These are phyloP conservation scores for Callimico goeldii DNA, from an alignment of 2,797 vertebrate species.

Conservation along the genomic window DNA sequence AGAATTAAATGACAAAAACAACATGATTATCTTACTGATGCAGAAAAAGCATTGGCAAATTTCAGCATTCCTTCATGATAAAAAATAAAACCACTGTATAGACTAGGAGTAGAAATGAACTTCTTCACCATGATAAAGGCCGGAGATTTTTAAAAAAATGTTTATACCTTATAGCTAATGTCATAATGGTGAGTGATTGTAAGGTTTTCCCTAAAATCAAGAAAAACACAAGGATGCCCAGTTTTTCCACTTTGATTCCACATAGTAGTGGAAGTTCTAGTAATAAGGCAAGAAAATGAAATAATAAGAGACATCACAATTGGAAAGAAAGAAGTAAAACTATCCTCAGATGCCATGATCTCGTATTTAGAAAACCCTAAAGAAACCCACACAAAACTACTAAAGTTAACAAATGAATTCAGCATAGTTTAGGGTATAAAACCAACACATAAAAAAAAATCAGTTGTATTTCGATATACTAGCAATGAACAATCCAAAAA, in stretches of 20 bases:
- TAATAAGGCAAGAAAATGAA: neutral
- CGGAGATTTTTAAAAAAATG: neutral
- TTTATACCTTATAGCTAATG: neutral
- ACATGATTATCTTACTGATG: neutral
- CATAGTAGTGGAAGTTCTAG: neutral
- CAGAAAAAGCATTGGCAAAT: neutral
- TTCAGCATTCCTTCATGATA: neutral
- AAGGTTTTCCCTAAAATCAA: neutral
- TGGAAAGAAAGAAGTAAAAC: neutral
- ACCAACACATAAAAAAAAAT: neutral
- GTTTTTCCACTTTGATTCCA: neutral
- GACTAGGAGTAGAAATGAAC: neutral
- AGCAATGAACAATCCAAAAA: neutral
- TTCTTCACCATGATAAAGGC: neutral
- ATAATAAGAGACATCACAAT: neutral
- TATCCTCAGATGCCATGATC: neutral
- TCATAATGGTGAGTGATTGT: neutral
- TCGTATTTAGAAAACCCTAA: neutral
- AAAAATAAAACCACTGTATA: neutral
- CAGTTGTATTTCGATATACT: neutral
- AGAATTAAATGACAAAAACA: neutral
- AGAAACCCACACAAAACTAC: neutral
- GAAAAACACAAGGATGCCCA: neutral
- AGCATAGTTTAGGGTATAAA: slow-evolving; percentile 12
- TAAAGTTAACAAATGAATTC: neutral